Conservation (phyloP, 2,113 vertebrate species). For the Chunga burmeisteri region DNA sequence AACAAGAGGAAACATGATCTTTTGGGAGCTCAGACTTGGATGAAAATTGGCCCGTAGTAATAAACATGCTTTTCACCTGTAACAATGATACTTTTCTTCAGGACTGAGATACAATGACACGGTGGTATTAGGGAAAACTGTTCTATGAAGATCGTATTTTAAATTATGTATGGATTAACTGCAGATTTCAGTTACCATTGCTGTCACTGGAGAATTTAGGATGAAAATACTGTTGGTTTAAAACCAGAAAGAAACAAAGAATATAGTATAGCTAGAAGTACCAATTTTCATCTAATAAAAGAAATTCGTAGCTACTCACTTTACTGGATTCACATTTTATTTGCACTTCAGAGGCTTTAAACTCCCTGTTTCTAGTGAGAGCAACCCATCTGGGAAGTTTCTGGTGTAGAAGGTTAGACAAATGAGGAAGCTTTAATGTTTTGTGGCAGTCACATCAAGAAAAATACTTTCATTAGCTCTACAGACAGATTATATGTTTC, state of each 20-base stretch:
- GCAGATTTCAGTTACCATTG: background rate
- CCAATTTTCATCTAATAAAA: constrained; percentile 1
- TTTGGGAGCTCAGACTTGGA: background rate
- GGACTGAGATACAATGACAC: background rate
- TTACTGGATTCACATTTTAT: background rate
- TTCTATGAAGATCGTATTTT: background rate
- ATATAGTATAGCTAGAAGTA: background rate
- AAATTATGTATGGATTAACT: background rate
- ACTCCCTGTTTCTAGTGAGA: background rate
- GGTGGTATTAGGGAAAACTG: background rate
- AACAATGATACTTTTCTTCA: background rate
- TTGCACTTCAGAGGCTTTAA: constrained; percentile 15
- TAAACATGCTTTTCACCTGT: background rate
- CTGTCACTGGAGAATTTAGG: background rate
- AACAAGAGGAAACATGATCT: background rate
- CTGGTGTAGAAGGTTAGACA: background rate
- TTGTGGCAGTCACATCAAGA: background rate
- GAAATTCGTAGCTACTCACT: background rate
- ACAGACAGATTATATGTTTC: background rate
- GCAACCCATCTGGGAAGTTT: background rate
- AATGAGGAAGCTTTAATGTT: background rate
- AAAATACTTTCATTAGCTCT: background rate
- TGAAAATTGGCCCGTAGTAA: background rate
- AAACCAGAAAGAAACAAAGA: background rate
- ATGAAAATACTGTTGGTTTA: background rate